Evolutionary conservation across 2,888 invertebrate species (phyloP).

Genomic region (Pseudanteris insignis): DNA sequence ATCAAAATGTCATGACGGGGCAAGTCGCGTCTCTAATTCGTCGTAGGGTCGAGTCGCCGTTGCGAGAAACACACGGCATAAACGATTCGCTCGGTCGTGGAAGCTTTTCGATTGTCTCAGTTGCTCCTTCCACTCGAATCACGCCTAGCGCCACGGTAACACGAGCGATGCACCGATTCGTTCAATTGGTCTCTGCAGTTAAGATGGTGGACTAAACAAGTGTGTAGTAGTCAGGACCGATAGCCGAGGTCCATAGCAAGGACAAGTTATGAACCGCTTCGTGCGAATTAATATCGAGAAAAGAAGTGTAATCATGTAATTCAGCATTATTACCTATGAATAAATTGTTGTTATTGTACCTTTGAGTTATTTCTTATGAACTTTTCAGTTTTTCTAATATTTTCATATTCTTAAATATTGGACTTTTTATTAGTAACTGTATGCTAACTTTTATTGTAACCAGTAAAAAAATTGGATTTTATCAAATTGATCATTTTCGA

Average conservation of each 20-base stretch:
- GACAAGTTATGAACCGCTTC: conserved; percentile 45
- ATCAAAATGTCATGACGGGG: conserved; percentile 31
- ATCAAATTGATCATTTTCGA: too few relatives aligned
- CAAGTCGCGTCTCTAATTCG: conserved; percentile 40
- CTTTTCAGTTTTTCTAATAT: too few relatives aligned
- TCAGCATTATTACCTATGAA: conserved; percentile 67
- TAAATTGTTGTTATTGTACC: conserved; percentile 67
- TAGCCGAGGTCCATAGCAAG: conserved; percentile 46
- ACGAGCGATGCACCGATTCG: conserved; percentile 28
- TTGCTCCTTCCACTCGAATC: conserved; percentile 28
- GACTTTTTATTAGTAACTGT: too few relatives aligned
- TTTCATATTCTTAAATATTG: too few relatives aligned
- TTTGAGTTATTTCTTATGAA: too few relatives aligned
- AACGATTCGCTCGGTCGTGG: conserved; percentile 19
- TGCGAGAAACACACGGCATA: conserved; percentile 22
- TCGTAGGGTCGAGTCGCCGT: conserved; percentile 15
- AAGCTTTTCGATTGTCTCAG: conserved; percentile 22
- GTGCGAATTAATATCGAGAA: conserved; percentile 61
- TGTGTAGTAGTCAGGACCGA: conserved; percentile 46
- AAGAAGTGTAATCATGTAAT: conserved; percentile 67
- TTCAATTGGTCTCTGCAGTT: conserved; percentile 27
- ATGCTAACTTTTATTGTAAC: too few relatives aligned
- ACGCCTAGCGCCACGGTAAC: conserved; percentile 29
- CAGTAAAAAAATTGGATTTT: too few relatives aligned
- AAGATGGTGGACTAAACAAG: conserved; percentile 35